Evolutionary conservation across 2,888 invertebrate species (phyloP).

Genomic region (Pollenia griseotomentosa): DNA sequence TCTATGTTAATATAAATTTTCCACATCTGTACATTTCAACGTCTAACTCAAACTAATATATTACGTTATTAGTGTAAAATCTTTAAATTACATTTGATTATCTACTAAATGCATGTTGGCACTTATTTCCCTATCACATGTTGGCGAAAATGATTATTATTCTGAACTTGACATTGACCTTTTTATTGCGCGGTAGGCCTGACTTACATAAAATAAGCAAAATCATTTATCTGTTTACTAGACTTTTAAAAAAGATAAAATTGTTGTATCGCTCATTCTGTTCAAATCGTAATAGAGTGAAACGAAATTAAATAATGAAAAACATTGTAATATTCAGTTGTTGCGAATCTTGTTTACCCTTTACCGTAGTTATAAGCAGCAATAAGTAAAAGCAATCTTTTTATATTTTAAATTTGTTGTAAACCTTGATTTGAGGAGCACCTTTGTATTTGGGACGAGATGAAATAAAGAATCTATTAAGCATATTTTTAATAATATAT

Average conservation of each 20-base stretch:
- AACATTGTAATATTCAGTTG: background rate
- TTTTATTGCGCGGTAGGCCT: constrained; percentile 41
- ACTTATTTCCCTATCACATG: constrained; percentile 6
- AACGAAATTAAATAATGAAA: background rate
- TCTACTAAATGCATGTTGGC: background rate
- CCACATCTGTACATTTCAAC: background rate
- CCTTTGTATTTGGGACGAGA: too few relatives aligned
- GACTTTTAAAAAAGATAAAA: background rate
- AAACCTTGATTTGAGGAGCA: too few relatives aligned
- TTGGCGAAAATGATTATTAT: constrained; percentile 49
- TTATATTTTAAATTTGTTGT: too few relatives aligned
- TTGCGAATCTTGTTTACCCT: background rate
- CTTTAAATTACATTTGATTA: constrained; percentile 58
- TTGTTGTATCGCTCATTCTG: background rate
- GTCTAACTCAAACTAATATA: background rate
- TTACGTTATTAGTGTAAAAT: constrained; percentile 11
- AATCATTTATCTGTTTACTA: constrained; percentile 45
- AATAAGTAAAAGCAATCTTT: too few relatives aligned
- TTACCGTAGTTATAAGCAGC: too few relatives aligned
- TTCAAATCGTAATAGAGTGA: constrained; percentile 6
- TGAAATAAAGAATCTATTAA: too few relatives aligned
- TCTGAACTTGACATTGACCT: constrained; percentile 73
- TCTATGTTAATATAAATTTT: background rate
- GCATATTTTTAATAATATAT: too few relatives aligned
- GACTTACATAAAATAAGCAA: constrained; percentile 64